Evolutionary conservation across 2,797 vertebrate species (phyloP), one percentile per base, ranked within the genome.

Genomic region (Pseudochaenichthys georgianus): DNA sequence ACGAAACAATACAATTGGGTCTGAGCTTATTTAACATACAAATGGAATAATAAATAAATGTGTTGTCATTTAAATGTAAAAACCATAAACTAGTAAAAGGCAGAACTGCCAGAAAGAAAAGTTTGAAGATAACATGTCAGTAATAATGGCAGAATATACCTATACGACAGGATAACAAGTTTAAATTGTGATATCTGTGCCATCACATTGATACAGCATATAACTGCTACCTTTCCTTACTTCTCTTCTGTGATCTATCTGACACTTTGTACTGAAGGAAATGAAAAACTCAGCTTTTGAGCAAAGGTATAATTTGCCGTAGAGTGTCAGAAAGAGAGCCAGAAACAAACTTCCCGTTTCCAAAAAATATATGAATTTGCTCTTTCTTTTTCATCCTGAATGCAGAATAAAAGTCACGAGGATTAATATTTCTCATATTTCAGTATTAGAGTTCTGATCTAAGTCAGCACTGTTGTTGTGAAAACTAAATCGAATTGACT

Each of bases 201-300:
- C 31, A 28, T 28, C 23, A 31, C 15, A 42, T 59, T 0, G 3
- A 50, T 58, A 13, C 45, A 31, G 23, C 5, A 41, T 38, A 72
- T 48, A 82, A 80, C 72, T 70, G 59, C 72, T 70, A 57, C 72
- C 77, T 74, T 82, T 69, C 54, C 41, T 67, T 83, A 86, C 61
- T 82, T 90, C 64, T 48, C 75, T 80, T 73, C 58, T 71, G 61
- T 78, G 70, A 85, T 88, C 72, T 67, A 59, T 80, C 53, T 84
- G 74, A 88, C 78, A 84, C 76, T 85, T 87, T 65, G 70, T 88
- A 78, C 74, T 46, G 71, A 87, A 84, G 76, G 74, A 77, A 86
- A 87, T 89, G 89, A 83, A 84, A 81, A 78, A 78, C 78, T 83
- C 69, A 50, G 17, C 31, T 73, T 81, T 76, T 15, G 58, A 68